These are phyloP conservation scores for Antechinus stuartii DNA, from an alignment of 2,113 vertebrate genomes.

Conservation along the genomic window DNA sequence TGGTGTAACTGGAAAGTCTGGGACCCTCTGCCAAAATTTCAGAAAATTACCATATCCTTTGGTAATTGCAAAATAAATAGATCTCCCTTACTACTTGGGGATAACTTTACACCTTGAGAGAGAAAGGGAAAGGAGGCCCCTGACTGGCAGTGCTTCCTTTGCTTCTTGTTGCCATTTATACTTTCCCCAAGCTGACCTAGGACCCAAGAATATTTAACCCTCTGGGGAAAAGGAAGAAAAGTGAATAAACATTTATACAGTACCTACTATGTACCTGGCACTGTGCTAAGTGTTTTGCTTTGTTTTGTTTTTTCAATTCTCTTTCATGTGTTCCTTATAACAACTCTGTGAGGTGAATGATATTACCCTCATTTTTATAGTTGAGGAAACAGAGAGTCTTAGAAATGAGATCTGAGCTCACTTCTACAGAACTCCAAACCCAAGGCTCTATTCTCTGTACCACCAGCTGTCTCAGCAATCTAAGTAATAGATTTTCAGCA, in stretches of 20 bases:
- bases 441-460: not conserved
- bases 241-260: not conserved
- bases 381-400: not conserved
- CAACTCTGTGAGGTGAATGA: not conserved
- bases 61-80: slow-evolving; percentile 50
- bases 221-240: not conserved
- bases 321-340: not conserved
- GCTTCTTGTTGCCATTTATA: not conserved
- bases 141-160: slow-evolving; percentile 12
- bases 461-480: not conserved
- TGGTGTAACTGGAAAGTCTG: slow-evolving; percentile 55
- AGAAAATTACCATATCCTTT: slow-evolving; percentile 44
- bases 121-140: not conserved
- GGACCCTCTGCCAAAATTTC: slow-evolving; percentile 40
- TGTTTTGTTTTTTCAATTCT: not conserved
- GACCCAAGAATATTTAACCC: not conserved
- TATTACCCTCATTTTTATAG: not conserved
- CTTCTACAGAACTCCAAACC: not conserved
- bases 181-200: not conserved
- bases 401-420: not conserved
- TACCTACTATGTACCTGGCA: not conserved
- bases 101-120: not conserved
- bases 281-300: not conserved
- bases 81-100: slow-evolving; percentile 12
- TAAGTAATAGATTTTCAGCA: not conserved